Base-by-base conservation (phyloP, 92 coral and sea anemone genomes). In the Meandrina meandrites region DNA sequence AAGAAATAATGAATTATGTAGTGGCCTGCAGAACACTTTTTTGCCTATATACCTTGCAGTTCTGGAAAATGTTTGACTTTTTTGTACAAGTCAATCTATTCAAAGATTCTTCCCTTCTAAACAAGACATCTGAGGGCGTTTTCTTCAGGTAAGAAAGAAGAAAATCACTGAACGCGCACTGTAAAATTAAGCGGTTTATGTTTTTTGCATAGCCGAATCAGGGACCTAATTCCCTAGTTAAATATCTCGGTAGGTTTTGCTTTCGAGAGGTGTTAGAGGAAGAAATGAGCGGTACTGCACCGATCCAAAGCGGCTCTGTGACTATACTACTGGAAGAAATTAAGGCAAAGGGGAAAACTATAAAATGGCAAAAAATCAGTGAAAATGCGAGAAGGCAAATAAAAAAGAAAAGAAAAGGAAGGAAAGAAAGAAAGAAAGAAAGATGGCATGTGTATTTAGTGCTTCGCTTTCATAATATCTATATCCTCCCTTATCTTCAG, bases 101-200 rank as follows among this genome's bases (percentile, higher is more conserved):
- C 69, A 14, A 11, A 70, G 5, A 53, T n/a, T 57, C 83, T 15
- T n/a, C 75, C 1, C 37, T 82, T 12, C 73, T 88, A 0, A 68
- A 89, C 67, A 74, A 60, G 73, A 77, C 64, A 35, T 53, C 85
- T 17, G 75, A 78, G 28, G 92, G 92, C 35, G 86, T 89, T 15
- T 89, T 77, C 64, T 84, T 84, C 51, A 85, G 92, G 92, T 89
- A 71, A 9, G 27, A 45, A 64, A 27, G 18, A 48, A 18, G 45
- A 40, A 40, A 40, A 40, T 40, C 45, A 19, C 27, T 19, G 60
- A 0, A 71, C 31, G 10, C n/a, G n/a, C 68, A 5, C 76, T 3
- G 21, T 31, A 21, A 17, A 34, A 16, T 36, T 3, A 7, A 0
- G 0, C 45, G 42, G 45, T 34, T 31, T 31, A 34, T 69, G 8